Evolutionary conservation across 2,888 invertebrate genomes (phyloP), one percentile per base, ranked within the genome.

Genomic region (Luperina testacea): DNA sequence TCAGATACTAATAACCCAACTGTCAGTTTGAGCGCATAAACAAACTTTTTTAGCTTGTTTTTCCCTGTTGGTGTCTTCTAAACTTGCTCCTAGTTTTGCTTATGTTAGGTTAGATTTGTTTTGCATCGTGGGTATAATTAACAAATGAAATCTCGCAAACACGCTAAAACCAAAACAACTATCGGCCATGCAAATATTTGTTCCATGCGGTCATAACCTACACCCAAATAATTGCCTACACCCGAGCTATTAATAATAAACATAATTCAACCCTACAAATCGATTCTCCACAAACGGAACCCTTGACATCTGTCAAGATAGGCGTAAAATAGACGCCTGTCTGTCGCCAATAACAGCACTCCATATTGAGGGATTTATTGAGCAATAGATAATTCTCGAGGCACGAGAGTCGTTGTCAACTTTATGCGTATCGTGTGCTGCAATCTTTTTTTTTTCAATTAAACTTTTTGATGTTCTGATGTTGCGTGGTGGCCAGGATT

Each of bases 361-460:
- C 78, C 71, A 78, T 81, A 83, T 79, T 78, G 79, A 87, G 75
- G 75, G 81, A 90, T 90, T 90, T 90, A 90, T 90, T 84, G 84
- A 77, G 80, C 81, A 79, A 87, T 84, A 89, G 86, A 88, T 85
- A 86, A 87, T 88, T 80, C 75, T 77, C 80, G 74, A 74, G 72
- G 69, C 38, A 65, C 69, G 71, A 81, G 84, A n/a, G 80, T 72
- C 76, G 79, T 83, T 89, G 84, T 84, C 81, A 81, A 82, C 61
- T 89, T 87, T 85, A 88, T 85, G 79, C 77, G 68, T 86, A 78
- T 82, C 79, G 78, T 78, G 80, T 82, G 72, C 72, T 77, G 72
- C 79, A 82, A 79, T 77, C 70, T 71, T 71, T 59, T 78, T 84
- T 85, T 84, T 90, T 84, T 32, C 0, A 27, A 88, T 86, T n/a